Conservation (phyloP, 1,140 invertebrate genomes). For the Drosophila repleta region DNA sequence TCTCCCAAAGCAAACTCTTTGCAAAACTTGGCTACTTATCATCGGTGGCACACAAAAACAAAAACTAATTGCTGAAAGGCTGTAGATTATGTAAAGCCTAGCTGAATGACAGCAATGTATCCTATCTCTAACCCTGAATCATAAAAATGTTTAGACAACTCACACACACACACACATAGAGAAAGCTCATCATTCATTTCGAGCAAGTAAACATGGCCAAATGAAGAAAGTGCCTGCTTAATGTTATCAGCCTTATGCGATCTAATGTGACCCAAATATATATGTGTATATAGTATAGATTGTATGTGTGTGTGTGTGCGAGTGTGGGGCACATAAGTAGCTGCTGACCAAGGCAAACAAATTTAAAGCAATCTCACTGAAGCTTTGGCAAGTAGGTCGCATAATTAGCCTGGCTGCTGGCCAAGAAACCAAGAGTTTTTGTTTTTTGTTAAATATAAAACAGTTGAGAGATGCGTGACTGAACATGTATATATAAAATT, state of each 20-base stretch:
- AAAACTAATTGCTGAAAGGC: constrained; percentile 76
- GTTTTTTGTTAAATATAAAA: background rate
- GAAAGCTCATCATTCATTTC: constrained; percentile 73
- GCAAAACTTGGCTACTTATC: constrained; percentile 64
- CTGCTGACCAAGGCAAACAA: constrained; percentile 52
- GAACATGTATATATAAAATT: too few species aligned
- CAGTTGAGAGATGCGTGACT: background rate
- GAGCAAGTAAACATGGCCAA: constrained; percentile 66
- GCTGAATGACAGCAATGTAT: constrained; percentile 37
- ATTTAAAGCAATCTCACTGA: constrained; percentile 45
- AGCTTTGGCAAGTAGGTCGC: constrained; percentile 26
- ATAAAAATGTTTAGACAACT: constrained; percentile 75
- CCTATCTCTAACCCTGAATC: constrained; percentile 79
- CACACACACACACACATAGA: constrained; percentile 13
- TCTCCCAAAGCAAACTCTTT: constrained; percentile 45
- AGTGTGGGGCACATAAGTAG: background rate
- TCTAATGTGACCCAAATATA: constrained; percentile 75
- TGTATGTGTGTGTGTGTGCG: background rate
- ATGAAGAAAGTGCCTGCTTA: constrained; percentile 54
- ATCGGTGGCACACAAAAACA: constrained; percentile 49
- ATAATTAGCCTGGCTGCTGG: constrained; percentile 21
- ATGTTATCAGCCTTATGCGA: constrained; percentile 65
- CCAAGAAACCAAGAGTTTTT: constrained; percentile 11
- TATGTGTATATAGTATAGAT: constrained; percentile 13
- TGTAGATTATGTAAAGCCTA: constrained; percentile 69